Base-by-base conservation (phyloP, 2,888 invertebrate genomes). In the Copidosoma aretas region DNA sequence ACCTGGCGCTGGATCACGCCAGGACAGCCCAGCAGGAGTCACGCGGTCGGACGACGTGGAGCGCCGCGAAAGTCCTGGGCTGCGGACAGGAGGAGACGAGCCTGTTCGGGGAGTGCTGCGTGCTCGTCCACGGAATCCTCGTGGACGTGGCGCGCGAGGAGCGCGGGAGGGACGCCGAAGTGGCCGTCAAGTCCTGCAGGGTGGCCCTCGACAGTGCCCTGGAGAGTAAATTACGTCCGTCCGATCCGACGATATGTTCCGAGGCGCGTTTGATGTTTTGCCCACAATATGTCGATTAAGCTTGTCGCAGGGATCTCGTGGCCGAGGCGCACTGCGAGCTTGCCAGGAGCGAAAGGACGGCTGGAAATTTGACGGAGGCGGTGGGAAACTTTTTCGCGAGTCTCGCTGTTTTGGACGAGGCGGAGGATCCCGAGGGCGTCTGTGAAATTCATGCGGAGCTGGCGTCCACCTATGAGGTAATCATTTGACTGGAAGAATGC, bases 371-470 rank as follows among this genome's bases (percentile, higher is more conserved):
- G 1, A 59, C 74, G 21, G 64, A 58, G 5, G 80, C 80, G 4
- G 65, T 80, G 17, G 64, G 74, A 3, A 72, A 61, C 19, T 78
- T 81, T 14, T 73, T 73, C 1, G 78, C 77, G 51, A 74, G 77
- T 51, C 69, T 81, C 17, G 75, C 75, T 0, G 64, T 77, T 0
- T 68, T 75, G 0, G 78, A 75, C 22, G 75, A 74, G 39, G 73
- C 76, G 8, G 68, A 74, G 0, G 77, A 82, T 54, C 60, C 73
- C 1, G 74, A 74, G 15, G 75, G 74, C 1, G 68, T 80, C 10
- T 81, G 81, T 71, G 73, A 75, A 19, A 77, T 76, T 10, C 77
- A 80, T 39, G 73, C 73, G 72, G 75, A 78, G 60, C 67, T 81
- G 8, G 80, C 77, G 1, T 73, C 75, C 12, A 72, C 75, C 14